phyloP scores from a whole-genome alignment of 1,140 invertebrate species.

The Fopius arisanus region DNA sequence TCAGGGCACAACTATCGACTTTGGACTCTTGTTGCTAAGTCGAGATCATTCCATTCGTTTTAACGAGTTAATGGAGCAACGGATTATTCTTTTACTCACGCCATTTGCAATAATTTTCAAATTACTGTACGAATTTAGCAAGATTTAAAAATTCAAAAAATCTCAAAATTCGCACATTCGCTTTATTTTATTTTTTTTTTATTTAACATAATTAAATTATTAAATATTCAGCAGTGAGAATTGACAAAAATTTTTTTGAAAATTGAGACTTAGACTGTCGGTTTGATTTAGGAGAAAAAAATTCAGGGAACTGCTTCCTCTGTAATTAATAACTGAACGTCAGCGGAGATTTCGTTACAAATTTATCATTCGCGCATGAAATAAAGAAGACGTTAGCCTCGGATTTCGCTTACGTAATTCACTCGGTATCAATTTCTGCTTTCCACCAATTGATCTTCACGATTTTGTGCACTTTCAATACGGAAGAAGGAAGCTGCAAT shows the following conservation, averaged over 20 bases:
- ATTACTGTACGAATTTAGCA: too few species aligned
- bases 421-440: background rate
- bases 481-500: slow-evolving; percentile 23
- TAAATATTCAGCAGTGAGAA: too few species aligned
- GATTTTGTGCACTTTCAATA: slow-evolving; percentile 23
- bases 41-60: background rate
- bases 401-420: background rate
- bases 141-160: too few species aligned
- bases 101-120: too few species aligned
- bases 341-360: background rate
- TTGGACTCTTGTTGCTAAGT: background rate
- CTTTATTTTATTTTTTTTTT: too few species aligned
- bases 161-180: too few species aligned
- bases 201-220: too few species aligned
- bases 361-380: background rate
- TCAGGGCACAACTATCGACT: background rate
- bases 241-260: too few species aligned
- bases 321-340: too few species aligned
- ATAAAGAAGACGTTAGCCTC: background rate
- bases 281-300: too few species aligned
- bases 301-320: too few species aligned
- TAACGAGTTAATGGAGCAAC: background rate
- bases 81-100: background rate
- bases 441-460: background rate
- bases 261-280: too few species aligned